These are phyloP conservation scores for Acrobasis suavella DNA, from an alignment of 2,888 invertebrate species.

Conservation along the genomic window DNA sequence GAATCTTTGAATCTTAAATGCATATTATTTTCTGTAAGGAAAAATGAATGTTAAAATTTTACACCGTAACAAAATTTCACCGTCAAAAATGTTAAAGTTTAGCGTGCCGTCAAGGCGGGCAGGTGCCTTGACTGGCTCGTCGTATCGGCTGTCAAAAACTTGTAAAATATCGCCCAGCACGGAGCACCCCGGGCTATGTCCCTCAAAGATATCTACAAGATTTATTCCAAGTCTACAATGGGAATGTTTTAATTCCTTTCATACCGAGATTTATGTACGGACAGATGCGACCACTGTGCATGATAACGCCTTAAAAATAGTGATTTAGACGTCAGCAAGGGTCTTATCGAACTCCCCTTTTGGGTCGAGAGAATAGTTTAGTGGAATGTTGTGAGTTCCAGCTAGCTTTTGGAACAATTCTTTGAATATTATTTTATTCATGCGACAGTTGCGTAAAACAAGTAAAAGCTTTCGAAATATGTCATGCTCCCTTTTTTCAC, in stretches of 20 bases:
- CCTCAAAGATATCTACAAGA: constrained; percentile 79
- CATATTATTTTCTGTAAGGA: neutral
- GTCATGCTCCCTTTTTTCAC: too few relatives aligned
- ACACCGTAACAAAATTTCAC: neutral
- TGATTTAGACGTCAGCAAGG: constrained; percentile 20
- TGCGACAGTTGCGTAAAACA: too few relatives aligned
- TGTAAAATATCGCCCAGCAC: constrained; percentile 85
- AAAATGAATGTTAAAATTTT: neutral
- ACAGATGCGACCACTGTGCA: constrained; percentile 63
- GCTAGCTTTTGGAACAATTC: too few relatives aligned
- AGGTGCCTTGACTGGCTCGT: constrained; percentile 74
- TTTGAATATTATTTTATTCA: too few relatives aligned
- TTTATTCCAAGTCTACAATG: constrained; percentile 79
- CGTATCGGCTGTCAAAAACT: constrained; percentile 86
- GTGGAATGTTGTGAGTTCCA: neutral
- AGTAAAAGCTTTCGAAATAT: too few relatives aligned
- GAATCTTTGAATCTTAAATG: too few relatives aligned
- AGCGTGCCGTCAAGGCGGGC: constrained; percentile 50
- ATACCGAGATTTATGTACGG: constrained; percentile 79
- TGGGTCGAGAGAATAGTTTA: neutral
- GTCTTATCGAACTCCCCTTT: neutral
- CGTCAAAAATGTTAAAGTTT: constrained; percentile 14
- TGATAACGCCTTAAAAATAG: constrained; percentile 57
- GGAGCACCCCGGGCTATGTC: constrained; percentile 63
- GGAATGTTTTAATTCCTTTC: constrained; percentile 82